Base-by-base conservation (phyloP, 2,797 vertebrate species). In the Chelon labrosus region DNA sequence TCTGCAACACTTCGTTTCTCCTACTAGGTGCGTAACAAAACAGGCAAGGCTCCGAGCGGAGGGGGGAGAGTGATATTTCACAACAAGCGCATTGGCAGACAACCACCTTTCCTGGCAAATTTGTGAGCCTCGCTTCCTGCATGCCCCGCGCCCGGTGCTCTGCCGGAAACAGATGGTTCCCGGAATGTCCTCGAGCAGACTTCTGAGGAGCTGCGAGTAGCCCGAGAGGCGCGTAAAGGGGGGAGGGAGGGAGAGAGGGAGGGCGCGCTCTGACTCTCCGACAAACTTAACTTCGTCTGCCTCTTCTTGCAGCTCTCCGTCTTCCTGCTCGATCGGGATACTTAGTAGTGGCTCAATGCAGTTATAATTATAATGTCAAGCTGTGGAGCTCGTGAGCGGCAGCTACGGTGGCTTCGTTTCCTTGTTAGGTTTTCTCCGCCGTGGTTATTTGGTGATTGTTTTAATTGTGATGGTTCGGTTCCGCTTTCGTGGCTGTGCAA, bases 141-240 rank as follows among this genome's bases (percentile, higher is more conserved):
- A 50, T 73, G 89, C 92, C 91, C 78, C 68, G 38, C 85, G 75
- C 70, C 50, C 79, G 25, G 64, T 41, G 72, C 88, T 91, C 82
- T 87, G 88, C 88, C 89, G 91, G 93, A 94, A 95, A 94, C 95
- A 95, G 94, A 95, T 95, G 94, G 93, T 92, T 93, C 92, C 94
- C 94, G 94, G 94, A 95, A 95, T 94, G 93, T 95, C 94, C 94
- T 93, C 88, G 83, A 94, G 95, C 95, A 31, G 76, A 87, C 83
- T 91, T 94, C 90, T 69, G 79, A 80, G 69, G 88, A 94, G 89
- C 91, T 94, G 93, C 87, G 81, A 91, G 87, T 84, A 87, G 82
- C 82, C 91, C 89, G 89, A 87, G 84, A 94, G 84, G 85, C 77
- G 62, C 77, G 85, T 89, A 92, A 92, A 85, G 82, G 77, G 81